Conservation (phyloP, 2,888 invertebrate species). For the Pyrrhosoma nymphula region DNA sequence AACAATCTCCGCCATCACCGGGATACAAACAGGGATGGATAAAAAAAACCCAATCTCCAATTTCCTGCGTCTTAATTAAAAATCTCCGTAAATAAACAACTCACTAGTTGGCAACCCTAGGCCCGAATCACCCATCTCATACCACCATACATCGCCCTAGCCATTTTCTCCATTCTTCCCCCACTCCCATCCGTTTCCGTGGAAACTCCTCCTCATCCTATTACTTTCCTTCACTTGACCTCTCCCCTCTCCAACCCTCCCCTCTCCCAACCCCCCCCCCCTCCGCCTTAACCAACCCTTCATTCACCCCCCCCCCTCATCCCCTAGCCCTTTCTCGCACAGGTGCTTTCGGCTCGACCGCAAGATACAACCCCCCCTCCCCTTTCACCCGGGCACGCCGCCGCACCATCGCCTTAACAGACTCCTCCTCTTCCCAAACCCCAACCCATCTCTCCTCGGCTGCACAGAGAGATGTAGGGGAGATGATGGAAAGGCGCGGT, state of each 20-base stretch:
- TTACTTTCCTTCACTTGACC: conserved; percentile 19
- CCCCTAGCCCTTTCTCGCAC: neutral
- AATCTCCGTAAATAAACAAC: no score
- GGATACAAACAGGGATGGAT: no score
- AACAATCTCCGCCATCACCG: no score
- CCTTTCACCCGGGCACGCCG: no score
- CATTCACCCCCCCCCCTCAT: neutral
- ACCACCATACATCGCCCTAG: no score
- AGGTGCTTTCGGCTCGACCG: conserved; percentile 14
- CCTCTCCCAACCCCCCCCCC: neutral
- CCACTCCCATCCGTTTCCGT: neutral
- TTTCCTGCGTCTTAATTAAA: no score
- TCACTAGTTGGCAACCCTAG: no score
- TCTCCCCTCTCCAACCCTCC: neutral
- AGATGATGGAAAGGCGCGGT: no score
- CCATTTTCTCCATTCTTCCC: neutral
- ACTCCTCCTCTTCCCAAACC: neutral
- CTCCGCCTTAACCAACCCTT: neutral
- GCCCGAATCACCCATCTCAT: no score
- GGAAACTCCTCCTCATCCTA: neutral
- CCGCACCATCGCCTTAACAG: neutral
- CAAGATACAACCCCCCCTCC: neutral
- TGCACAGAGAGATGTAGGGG: no score
- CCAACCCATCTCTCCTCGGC: neutral
- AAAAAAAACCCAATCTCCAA: no score